Conservation (phyloP, 2,888 invertebrate genomes). For the Chrysolina haemoptera region DNA sequence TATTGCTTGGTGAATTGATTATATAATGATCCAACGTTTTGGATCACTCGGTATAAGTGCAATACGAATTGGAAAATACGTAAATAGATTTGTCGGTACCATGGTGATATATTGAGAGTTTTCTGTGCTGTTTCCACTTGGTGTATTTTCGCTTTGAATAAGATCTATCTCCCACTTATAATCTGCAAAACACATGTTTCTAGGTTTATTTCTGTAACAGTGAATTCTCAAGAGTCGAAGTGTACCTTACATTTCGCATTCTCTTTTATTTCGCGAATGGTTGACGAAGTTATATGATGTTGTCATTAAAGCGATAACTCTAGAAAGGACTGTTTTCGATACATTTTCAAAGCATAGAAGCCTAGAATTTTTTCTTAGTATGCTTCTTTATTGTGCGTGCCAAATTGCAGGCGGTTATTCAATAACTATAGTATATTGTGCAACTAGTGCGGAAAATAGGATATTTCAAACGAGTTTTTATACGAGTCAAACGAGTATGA, state of each 20-base stretch:
- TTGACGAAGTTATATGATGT: too few relatives aligned
- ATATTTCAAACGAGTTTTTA: too few relatives aligned
- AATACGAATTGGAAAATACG: slow-evolving; percentile 1
- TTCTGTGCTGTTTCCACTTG: slow-evolving; percentile 36
- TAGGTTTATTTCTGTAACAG: slow-evolving; percentile 38
- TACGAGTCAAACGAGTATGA: too few relatives aligned
- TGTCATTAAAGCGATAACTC: too few relatives aligned
- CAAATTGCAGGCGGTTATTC: too few relatives aligned
- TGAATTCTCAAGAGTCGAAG: slow-evolving; percentile 25
- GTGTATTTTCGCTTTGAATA: slow-evolving; percentile 40
- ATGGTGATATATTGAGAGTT: slow-evolving; percentile 12
- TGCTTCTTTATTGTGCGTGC: too few relatives aligned
- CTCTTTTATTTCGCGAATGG: not conserved
- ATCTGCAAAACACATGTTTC: slow-evolving; percentile 40
- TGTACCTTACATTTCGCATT: slow-evolving; percentile 4
- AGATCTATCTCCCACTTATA: slow-evolving; percentile 36
- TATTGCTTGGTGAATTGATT: not conserved
- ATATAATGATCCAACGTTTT: not conserved
- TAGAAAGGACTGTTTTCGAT: too few relatives aligned
- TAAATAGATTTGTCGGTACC: slow-evolving; percentile 12
- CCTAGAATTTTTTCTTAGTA: too few relatives aligned
- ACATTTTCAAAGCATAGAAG: too few relatives aligned
- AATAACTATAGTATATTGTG: too few relatives aligned
- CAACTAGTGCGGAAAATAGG: too few relatives aligned
- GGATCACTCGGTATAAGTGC: not conserved